These are phyloP conservation scores for Micronycteris hirsuta DNA, from an alignment of 2,113 vertebrate genomes.

Conservation along the genomic window DNA sequence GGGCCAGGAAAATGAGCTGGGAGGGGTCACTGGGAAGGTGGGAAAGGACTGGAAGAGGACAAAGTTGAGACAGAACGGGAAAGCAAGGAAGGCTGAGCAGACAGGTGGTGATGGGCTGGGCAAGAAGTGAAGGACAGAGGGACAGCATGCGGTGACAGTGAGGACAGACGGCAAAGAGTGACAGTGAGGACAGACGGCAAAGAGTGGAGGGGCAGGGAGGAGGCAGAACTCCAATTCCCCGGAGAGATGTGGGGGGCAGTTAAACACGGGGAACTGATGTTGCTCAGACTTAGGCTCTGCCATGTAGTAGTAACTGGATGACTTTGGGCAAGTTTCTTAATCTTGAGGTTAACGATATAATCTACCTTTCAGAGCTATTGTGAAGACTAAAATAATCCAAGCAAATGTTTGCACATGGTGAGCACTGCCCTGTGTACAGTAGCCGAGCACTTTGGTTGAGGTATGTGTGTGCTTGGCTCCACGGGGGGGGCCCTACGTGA, in stretches of 20 bases:
- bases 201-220: too few species aligned
- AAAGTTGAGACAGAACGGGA: neutral
- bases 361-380: neutral
- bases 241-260: neutral
- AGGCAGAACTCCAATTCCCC: neutral
- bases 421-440: neutral
- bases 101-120: neutral
- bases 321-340: neutral
- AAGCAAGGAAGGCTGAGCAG: neutral
- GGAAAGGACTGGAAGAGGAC: neutral
- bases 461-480: neutral
- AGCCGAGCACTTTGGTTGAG: neutral
- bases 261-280: neutral
- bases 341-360: neutral
- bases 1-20: neutral
- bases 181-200: neutral
- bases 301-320: neutral
- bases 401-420: neutral
- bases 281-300: neutral
- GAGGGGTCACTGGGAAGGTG: neutral
- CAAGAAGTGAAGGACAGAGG: neutral
- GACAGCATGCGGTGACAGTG: neutral
- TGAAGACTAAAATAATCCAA: neutral
- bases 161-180: neutral
- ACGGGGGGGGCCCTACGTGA: neutral